Percentiles rank a stretch among this genome's conserved stretches.
These are phyloP conservation scores for Rhinichthys osculus DNA, from an alignment of 2,797 vertebrate species.

Conservation along the genomic window DNA sequence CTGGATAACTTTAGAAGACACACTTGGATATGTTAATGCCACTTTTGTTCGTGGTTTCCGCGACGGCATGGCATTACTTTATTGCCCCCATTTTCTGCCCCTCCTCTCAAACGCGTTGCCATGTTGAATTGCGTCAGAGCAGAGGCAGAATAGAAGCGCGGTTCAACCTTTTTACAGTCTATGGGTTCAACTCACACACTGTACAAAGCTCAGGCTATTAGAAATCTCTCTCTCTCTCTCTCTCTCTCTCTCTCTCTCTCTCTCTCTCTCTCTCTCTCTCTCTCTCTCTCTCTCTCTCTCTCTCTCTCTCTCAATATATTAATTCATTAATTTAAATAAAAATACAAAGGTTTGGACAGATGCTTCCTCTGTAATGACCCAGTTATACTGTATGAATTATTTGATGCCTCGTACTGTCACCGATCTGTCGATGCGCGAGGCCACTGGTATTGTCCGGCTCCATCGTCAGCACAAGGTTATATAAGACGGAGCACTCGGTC, in stretches of 20 bases:
- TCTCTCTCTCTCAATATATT: background rate
- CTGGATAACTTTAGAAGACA: background rate
- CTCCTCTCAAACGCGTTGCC: conserved; percentile 81
- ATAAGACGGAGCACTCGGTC: conserved; percentile 41
- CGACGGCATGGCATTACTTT: conserved; percentile 48
- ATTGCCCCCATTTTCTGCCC: conserved; percentile 69
- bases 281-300: background rate
- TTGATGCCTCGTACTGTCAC: conserved; percentile 1
- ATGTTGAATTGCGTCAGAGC: conserved; percentile 83
- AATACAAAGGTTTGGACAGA: background rate
- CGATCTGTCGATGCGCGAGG: conserved; percentile 6
- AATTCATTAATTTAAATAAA: background rate
- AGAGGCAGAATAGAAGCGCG: conserved; percentile 65
- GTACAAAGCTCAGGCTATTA: background rate
- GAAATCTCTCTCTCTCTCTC: background rate
- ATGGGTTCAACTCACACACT: conserved; percentile 30
- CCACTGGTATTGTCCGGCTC: conserved; percentile 39
- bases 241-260: background rate
- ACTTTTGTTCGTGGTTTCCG: conserved; percentile 29
- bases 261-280: background rate
- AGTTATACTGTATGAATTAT: conserved; percentile 10
- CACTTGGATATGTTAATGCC: background rate
- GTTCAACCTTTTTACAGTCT: conserved; percentile 26
- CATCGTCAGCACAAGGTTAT: conserved; percentile 66
- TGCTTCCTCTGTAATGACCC: background rate